These are phyloP conservation scores for Alsophila aescularia DNA, from an alignment of 2,888 invertebrate species.

Conservation along the genomic window DNA sequence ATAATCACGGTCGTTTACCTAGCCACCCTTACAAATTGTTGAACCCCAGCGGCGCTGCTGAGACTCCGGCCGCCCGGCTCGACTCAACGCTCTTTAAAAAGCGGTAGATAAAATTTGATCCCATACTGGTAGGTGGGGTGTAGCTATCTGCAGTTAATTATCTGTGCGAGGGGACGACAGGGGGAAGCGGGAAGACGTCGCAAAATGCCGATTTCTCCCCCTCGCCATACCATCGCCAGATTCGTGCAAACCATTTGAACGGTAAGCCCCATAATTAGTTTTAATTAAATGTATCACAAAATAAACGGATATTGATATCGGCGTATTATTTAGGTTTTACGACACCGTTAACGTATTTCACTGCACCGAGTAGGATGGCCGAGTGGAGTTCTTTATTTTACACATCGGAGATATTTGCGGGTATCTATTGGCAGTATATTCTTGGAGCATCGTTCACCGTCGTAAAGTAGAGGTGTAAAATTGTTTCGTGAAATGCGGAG, in stretches of 20 bases:
- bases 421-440: not conserved
- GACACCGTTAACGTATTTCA: conserved; percentile 40
- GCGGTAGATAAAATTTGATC: conserved; percentile 77
- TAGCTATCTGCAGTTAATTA: conserved; percentile 83
- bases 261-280: conserved; percentile 74
- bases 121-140: conserved; percentile 54
- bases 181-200: conserved; percentile 60
- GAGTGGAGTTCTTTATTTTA: not conserved
- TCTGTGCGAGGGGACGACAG: conserved; percentile 69
- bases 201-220: conserved; percentile 72
- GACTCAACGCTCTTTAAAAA: conserved; percentile 72
- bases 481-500: conserved; percentile 1
- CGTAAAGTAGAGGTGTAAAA: conserved; percentile 17
- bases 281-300: conserved; percentile 75
- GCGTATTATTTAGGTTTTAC: conserved; percentile 43
- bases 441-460: not conserved
- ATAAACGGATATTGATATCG: conserved; percentile 55
- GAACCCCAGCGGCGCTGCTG: conserved; percentile 70
- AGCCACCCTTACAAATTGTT: conserved; percentile 76
- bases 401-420: not conserved
- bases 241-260: conserved; percentile 64
- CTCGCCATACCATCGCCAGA: conserved; percentile 57
- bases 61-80: conserved; percentile 48
- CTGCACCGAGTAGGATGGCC: conserved; percentile 12
- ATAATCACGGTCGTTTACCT: conserved; percentile 78